Evolutionary conservation across 2,888 invertebrate genomes (phyloP).

Genomic region (Cephalotes varians): DNA sequence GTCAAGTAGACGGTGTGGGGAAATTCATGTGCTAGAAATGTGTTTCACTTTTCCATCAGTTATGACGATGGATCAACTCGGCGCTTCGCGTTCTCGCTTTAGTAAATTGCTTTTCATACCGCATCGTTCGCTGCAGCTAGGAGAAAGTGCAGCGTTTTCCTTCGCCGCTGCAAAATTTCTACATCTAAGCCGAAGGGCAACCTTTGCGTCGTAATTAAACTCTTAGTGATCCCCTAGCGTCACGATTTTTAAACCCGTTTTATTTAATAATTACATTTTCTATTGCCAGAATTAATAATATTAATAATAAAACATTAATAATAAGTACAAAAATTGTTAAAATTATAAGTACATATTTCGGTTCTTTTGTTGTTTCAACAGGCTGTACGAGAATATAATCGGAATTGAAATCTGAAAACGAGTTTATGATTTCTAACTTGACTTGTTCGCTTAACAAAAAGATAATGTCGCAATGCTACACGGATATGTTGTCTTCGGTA

Average conservation of each 20-base stretch:
- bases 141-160: conserved; percentile 51
- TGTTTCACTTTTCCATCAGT: conserved; percentile 41
- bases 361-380: background rate
- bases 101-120: conserved; percentile 55
- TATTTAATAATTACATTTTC: background rate
- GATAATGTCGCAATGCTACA: background rate
- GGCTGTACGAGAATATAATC: background rate
- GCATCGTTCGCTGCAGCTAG: conserved; percentile 48
- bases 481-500: background rate
- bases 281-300: background rate
- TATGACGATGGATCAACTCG: conserved; percentile 51
- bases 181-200: background rate
- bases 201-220: background rate
- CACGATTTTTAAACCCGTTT: background rate
- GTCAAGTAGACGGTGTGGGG: background rate
- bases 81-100: conserved; percentile 42
- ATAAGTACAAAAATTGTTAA: background rate
- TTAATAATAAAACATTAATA: too few species aligned
- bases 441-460: background rate
- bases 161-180: conserved; percentile 5
- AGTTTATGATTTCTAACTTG: background rate
- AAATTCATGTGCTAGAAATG: conserved; percentile 20
- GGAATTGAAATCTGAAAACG: background rate
- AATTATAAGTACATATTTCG: background rate
- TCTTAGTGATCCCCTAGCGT: background rate